Evolutionary conservation across 2,113 vertebrate species (phyloP), one percentile per base, ranked within the genome.

Genomic region (Ailuropoda melanoleuca): DNA sequence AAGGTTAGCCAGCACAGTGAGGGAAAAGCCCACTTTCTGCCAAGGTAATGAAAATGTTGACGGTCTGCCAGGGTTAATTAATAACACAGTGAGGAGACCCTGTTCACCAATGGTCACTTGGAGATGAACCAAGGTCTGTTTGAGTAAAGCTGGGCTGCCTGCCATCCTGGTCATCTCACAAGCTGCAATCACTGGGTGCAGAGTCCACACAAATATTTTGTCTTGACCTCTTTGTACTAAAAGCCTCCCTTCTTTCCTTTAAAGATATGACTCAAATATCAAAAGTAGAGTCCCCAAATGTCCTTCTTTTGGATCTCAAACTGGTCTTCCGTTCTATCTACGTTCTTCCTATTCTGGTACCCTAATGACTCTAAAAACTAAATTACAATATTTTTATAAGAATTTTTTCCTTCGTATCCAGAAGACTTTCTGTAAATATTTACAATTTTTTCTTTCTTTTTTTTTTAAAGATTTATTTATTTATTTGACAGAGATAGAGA

Each of bases 11-110:
- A 97, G 98, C 96, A 96, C 93, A 97, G 94, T 97, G 91, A 93
- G 93, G 97, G 82, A 98, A 98, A 98, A 89, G 97, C 66, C 60
- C 37, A 97, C 75, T 97, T 85, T 96, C 93, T 97, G 97, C 75
- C 96, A 98, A 98, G 91, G 98, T 97, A 96, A 98, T 98, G 98
- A 98, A 98, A 98, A 98, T 93, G 74, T 72, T 98, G 97, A 98
- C 94, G 84, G 97, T 80, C 90, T 95, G 96, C 98, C 98, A 98
- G 97, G 82, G 58, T 29, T 97, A 96, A 98, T 98, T 97, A 98
- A 98, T 98, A 97, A 98, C 97, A 98, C 97, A 94, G 96, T 95
- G 97, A 93, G 98, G 97, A 97, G 95, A 96, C 90, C 60, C 58
- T 94, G 55, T 23, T 98, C 58, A 93, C 81, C 96, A 95, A 55